These are phyloP conservation scores for Chrysolina oricalcia DNA, from an alignment of 2,888 invertebrate genomes.

Conservation along the genomic window DNA sequence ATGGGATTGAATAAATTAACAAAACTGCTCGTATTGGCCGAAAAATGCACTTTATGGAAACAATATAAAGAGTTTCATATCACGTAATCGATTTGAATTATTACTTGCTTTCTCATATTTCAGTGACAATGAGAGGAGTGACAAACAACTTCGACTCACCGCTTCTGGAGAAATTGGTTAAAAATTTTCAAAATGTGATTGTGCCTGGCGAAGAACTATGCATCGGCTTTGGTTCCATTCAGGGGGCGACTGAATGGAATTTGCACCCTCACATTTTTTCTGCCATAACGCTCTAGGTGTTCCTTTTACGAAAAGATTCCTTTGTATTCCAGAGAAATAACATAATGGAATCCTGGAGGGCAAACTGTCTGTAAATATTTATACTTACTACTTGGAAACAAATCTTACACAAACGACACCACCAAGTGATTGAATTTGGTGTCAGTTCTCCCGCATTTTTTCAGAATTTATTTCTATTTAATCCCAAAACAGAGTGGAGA, in stretches of 20 bases:
- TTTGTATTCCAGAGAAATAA: slow-evolving; percentile 37
- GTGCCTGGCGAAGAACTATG: slow-evolving; percentile 42
- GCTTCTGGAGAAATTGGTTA: background rate
- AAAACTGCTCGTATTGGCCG: slow-evolving; percentile 41
- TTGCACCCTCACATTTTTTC: background rate
- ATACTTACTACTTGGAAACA: slow-evolving; percentile 34
- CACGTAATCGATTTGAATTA: slow-evolving; percentile 7
- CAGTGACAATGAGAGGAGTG: slow-evolving; percentile 1
- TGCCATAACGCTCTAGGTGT: background rate
- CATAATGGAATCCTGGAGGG: slow-evolving; percentile 37
- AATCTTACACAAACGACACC: slow-evolving; percentile 21
- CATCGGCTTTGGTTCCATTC: slow-evolving; percentile 50
- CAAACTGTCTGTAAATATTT: slow-evolving; percentile 12
- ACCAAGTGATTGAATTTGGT: background rate
- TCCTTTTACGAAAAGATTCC: slow-evolving; percentile 16
- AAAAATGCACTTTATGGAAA: background rate
- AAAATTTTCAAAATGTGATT: slow-evolving; percentile 24
- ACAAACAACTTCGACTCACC: background rate
- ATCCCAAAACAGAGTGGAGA: too few relatives aligned
- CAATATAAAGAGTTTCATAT: slow-evolving; percentile 3
- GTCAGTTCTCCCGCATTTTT: background rate
- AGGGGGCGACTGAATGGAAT: slow-evolving; percentile 28
- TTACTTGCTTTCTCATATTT: background rate
- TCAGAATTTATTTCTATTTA: too few relatives aligned
- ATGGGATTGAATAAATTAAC: slow-evolving; percentile 41